Percentiles rank a stretch among this genome's conserved stretches.
Conservation (phyloP, 2,888 invertebrate genomes). For the Beris chalybata region DNA sequence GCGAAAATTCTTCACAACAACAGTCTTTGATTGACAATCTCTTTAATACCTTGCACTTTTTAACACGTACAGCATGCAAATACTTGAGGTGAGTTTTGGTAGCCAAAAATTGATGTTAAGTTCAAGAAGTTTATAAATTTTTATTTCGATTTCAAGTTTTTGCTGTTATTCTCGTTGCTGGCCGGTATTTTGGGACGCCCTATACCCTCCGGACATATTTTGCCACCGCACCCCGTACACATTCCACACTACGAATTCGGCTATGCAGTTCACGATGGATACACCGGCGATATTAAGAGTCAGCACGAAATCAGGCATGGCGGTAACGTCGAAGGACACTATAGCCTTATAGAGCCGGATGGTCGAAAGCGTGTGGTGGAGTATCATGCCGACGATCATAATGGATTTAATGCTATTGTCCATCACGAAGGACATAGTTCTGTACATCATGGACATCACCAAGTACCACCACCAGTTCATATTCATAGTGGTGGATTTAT, state of each 20-base stretch:
- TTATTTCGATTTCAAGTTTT: conserved; percentile 2
- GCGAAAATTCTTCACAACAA: too few species aligned
- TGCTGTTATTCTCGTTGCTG: neutral
- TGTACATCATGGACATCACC: conserved; percentile 22
- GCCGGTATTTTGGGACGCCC: neutral
- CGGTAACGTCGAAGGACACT: conserved; percentile 54
- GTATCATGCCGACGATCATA: conserved; percentile 52
- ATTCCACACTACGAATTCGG: conserved; percentile 53
- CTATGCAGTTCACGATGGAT: conserved; percentile 53
- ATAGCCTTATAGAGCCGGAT: conserved; percentile 54
- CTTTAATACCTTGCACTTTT: too few species aligned
- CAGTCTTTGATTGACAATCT: too few species aligned
- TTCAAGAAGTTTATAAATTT: neutral
- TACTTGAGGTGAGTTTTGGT: too few species aligned
- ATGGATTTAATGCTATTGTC: conserved; percentile 54
- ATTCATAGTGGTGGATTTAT: conserved; percentile 33
- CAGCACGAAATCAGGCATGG: conserved; percentile 55
- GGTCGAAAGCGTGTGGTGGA: conserved; percentile 54
- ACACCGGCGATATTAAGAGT: conserved; percentile 55
- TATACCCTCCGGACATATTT: conserved; percentile 5
- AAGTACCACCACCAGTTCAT: conserved; percentile 31
- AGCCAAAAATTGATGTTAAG: too few species aligned
- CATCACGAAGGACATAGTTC: conserved; percentile 45
- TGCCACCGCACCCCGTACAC: conserved; percentile 3
- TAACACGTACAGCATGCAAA: too few species aligned